phyloP scores from a whole-genome alignment of 2,888 invertebrate genomes.

The Napeogenes inachia region DNA sequence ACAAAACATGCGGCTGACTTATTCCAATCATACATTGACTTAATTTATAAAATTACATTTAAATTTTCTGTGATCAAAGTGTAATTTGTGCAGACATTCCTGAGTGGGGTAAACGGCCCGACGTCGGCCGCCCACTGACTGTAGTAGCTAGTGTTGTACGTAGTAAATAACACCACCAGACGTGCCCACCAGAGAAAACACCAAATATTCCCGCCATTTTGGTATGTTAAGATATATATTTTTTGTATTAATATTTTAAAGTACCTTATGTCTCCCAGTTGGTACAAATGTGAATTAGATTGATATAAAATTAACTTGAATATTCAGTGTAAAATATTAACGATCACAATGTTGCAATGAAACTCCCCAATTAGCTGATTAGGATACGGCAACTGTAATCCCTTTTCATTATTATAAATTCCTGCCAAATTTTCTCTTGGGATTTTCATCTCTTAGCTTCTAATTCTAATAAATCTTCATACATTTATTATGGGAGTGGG shows the following conservation, averaged over 20 bases:
- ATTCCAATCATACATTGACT: constrained; percentile 2
- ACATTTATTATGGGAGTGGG: too few species aligned
- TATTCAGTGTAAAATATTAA: too few species aligned
- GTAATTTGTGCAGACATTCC: constrained; percentile 45
- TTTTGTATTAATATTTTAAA: not conserved
- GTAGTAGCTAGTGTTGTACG: constrained; percentile 46
- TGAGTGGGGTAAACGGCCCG: constrained; percentile 54
- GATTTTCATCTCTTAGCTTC: too few species aligned
- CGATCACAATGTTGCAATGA: too few species aligned
- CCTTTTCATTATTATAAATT: too few species aligned
- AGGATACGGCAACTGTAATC: too few species aligned
- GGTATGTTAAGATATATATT: constrained; percentile 31
- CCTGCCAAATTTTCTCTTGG: too few species aligned
- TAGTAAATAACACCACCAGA: constrained; percentile 39
- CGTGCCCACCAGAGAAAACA: constrained; percentile 52
- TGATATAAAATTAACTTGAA: too few species aligned
- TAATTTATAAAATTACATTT: constrained; percentile 23
- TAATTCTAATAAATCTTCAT: too few species aligned
- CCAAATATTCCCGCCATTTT: constrained; percentile 39
- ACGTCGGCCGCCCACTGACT: constrained; percentile 59
- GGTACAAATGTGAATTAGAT: not conserved
- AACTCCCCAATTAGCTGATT: too few species aligned
- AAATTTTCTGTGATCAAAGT: constrained; percentile 32
- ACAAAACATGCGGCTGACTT: constrained; percentile 51
- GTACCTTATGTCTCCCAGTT: not conserved